A percentile compares a stretch with the other conserved stretches of the same genome.
Evolutionary conservation across 2,797 vertebrate genomes (phyloP).

Genomic region (Sarcophilus harrisii): DNA sequence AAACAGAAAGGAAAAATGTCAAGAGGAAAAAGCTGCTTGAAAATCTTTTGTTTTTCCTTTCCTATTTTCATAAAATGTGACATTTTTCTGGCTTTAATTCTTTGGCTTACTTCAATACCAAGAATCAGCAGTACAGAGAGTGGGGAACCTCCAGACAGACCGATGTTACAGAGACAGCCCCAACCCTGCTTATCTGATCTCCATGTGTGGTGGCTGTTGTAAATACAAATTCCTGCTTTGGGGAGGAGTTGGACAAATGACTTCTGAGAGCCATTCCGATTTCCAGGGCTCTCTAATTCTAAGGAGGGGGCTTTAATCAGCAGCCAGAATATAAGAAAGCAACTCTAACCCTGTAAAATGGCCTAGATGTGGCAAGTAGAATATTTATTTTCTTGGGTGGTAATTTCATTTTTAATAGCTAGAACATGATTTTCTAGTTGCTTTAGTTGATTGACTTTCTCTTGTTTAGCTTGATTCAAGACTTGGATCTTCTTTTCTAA

Average conservation of each 20-base stretch:
- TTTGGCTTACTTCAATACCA: neutral
- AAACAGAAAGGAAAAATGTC: slow-evolving; percentile 31
- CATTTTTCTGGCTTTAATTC: neutral
- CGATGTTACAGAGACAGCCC: neutral
- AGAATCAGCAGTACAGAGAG: neutral
- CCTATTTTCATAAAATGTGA: neutral
- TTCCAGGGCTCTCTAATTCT: neutral
- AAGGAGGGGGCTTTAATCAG: neutral
- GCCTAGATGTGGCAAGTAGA: slow-evolving; percentile 82
- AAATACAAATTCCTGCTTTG: neutral
- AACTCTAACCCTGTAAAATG: neutral
- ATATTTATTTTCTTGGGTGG: slow-evolving; percentile 82
- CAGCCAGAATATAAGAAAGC: neutral
- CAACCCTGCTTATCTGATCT: neutral
- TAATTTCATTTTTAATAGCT: slow-evolving; percentile 86
- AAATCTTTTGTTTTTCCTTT: neutral
- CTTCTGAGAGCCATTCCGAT: neutral
- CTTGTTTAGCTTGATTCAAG: slow-evolving; percentile 84
- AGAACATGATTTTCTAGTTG: slow-evolving; percentile 84
- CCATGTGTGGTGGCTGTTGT: neutral
- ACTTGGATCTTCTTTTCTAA: slow-evolving; percentile 89
- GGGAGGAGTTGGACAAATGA: neutral
- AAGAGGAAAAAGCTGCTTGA: slow-evolving; percentile 22
- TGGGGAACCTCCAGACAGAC: neutral
- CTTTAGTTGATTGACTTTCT: slow-evolving; percentile 87